Evolutionary conservation across 2,797 vertebrate genomes (phyloP).

Genomic region (Saxicola maurus): DNA sequence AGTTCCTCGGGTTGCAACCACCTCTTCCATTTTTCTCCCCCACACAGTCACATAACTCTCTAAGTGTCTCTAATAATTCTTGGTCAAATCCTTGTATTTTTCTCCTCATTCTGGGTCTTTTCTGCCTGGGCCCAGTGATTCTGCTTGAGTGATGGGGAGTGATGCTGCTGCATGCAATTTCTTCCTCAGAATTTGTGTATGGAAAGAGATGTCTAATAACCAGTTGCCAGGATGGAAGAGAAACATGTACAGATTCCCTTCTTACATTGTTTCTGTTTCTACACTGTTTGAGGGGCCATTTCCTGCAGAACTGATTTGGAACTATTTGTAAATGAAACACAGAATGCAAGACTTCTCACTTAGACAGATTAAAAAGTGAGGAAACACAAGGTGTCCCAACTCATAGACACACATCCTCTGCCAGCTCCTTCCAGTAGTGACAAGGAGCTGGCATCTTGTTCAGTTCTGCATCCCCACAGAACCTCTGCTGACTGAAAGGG

Average conservation of each 20-base stretch:
- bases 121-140: neutral
- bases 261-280: neutral
- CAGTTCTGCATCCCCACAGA: neutral
- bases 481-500: neutral
- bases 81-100: neutral
- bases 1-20: neutral
- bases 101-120: neutral
- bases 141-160: neutral
- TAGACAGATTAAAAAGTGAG: neutral
- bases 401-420: neutral
- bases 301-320: neutral
- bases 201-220: neutral
- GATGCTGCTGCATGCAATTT: neutral
- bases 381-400: neutral
- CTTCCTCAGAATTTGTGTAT: neutral
- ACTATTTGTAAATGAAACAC: neutral
- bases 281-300: neutral
- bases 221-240: neutral
- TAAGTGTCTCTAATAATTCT: neutral
- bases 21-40: neutral
- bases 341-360: neutral
- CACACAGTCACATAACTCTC: neutral
- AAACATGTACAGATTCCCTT: neutral
- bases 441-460: neutral
- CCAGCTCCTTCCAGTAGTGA: neutral